Base-by-base conservation (phyloP, 2,797 vertebrate species). In the Allobates femoralis region DNA sequence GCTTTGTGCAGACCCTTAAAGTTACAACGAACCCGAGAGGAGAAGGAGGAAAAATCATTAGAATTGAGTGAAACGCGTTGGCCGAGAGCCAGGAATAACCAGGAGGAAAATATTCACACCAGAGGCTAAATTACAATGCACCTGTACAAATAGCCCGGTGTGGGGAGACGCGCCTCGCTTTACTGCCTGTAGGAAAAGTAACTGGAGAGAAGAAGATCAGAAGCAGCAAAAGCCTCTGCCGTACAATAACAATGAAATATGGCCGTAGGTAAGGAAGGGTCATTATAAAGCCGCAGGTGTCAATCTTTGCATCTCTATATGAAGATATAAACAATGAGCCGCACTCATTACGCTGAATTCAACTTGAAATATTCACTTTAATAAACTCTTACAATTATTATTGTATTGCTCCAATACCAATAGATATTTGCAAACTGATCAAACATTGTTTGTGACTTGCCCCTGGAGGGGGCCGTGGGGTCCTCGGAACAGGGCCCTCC, bases 91-190 rank as follows among this genome's bases (percentile, higher is more conserved):
- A 94, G 90, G 88, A 91, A 91, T 92, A 97, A 97, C 96, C 94
- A 94, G 92, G 94, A 96, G 95, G 96, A 96, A 96, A 96, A 96
- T 95, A 94, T 96, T 95, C 95, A 94, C 90, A 93, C 89, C 91
- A 93, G 93, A 84, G 62, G 92, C 93, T 91, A 93, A 93, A 90
- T 93, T 95, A 94, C 92, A 93, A 92, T 91, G 86, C 91, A 97
- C 95, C 95, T 96, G 95, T 95, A 94, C 94, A 97, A 97, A 97
- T 93, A 97, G 85, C 91, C 46, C 73, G 84, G 83, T 77, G 28
- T 83, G 81, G 86, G 89, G 91, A 91, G 80, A 90, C 37, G 75
- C 69, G 15, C 50, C 84, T 85, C 3, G 12, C 14, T 50, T 46
- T 50, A 74, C 41, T 71, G 19, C 66, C 66, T 37, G 23, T 37